These are phyloP conservation scores for Panthera uncia DNA, from an alignment of 2,113 vertebrate genomes.

Conservation along the genomic window DNA sequence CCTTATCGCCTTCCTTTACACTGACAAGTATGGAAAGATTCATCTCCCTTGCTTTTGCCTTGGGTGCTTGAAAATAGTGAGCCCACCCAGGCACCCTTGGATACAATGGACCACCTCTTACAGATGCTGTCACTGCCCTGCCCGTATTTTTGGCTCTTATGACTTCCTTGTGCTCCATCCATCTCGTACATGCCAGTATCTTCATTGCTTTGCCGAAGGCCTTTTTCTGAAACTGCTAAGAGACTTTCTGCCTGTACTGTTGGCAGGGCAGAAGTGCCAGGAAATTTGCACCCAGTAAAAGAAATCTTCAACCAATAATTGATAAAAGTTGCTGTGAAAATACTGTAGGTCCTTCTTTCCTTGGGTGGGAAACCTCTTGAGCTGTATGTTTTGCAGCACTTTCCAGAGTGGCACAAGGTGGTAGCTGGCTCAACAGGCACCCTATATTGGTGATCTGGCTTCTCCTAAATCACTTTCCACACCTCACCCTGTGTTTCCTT, in stretches of 20 bases:
- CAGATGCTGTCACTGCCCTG: not conserved
- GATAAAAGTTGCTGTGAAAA: not conserved
- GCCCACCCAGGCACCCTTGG: not conserved
- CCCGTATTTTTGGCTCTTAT: not conserved
- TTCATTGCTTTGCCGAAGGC: not conserved
- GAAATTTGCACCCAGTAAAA: not conserved
- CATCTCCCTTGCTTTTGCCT: not conserved
- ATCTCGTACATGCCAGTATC: not conserved
- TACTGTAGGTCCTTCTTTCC: fast-evolving
- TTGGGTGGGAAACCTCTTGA: not conserved
- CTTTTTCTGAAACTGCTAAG: not conserved
- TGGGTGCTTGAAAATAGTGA: not conserved
- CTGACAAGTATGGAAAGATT: not conserved
- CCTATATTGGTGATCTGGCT: not conserved
- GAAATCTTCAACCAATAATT: not conserved
- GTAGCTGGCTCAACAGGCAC: fast-evolving
- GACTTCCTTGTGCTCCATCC: not conserved
- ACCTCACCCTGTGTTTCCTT: not conserved
- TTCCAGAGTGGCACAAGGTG: not conserved
- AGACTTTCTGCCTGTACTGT: not conserved
- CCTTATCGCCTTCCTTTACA: not conserved
- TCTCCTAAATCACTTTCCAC: not conserved
- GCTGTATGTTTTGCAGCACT: not conserved
- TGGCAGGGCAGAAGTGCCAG: not conserved
- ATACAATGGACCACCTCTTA: not conserved